phyloP scores from a whole-genome alignment of 2,113 vertebrate species.

The Leptodactylus fuscus region DNA sequence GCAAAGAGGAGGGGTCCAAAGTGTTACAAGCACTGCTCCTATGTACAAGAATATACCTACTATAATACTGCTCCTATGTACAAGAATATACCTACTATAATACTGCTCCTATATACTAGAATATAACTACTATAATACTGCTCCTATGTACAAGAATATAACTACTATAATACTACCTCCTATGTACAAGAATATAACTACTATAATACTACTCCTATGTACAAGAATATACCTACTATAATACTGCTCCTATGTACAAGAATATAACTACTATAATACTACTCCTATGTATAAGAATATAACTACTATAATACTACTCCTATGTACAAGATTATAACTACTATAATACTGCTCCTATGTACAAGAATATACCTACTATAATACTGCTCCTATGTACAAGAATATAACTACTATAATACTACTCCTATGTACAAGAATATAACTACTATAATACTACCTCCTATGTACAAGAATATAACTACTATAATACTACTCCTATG shows the following conservation, averaged over 20 bases:
- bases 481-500: background rate
- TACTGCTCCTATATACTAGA: background rate
- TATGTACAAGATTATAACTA: background rate
- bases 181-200: background rate
- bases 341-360: background rate
- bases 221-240: slow-evolving; percentile 1
- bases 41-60: background rate
- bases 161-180: background rate
- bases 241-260: background rate
- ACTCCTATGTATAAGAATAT: background rate
- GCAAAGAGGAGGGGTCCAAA: too few species aligned
- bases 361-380: too few species aligned
- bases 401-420: slow-evolving; percentile 9
- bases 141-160: background rate
- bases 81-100: background rate
- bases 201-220: background rate
- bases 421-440: background rate
- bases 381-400: background rate
- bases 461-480: too few species aligned
- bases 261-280: slow-evolving; percentile 6
- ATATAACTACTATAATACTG: background rate
- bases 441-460: background rate
- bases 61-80: background rate
- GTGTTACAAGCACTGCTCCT: background rate
- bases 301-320: background rate